phyloP scores from a whole-genome alignment of 2,113 vertebrate species.

The Scopus umbretta region DNA sequence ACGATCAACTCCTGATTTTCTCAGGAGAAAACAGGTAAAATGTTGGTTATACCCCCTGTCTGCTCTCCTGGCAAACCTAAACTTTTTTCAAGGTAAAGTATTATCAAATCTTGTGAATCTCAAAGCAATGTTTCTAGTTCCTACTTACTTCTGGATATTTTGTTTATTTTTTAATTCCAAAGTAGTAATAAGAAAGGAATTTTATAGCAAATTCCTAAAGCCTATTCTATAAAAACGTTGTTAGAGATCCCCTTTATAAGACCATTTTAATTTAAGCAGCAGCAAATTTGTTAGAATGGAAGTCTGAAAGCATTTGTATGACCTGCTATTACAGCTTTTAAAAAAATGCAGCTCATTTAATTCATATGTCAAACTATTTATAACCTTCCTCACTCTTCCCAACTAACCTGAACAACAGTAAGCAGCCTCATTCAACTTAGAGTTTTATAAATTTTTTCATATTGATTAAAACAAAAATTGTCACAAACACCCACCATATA shows the following conservation, averaged over 20 bases:
- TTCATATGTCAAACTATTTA: neutral
- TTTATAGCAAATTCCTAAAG: conserved; percentile 38
- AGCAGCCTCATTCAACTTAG: neutral
- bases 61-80: neutral
- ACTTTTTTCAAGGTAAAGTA: neutral
- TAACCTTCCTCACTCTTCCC: neutral
- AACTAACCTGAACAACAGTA: neutral
- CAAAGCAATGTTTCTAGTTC: neutral
- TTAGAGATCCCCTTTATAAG: conserved; percentile 16
- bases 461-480: conserved; percentile 28
- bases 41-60: neutral
- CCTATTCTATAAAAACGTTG: neutral
- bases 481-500: neutral
- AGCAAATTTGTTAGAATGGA: neutral
- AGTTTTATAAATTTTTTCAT: neutral
- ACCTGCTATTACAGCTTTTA: neutral
- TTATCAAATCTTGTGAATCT: conserved; percentile 11
- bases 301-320: neutral
- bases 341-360: conserved; percentile 7
- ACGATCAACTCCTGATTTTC: conserved; percentile 31
- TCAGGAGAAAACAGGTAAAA: conserved; percentile 1
- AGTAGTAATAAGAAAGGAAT: conserved; percentile 39
- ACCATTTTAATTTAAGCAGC: conserved; percentile 18
- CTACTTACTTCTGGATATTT: neutral
- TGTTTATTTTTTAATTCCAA: neutral